These are phyloP conservation scores for Mimachlamys varia DNA, from an alignment of 2,888 invertebrate species.

Conservation along the genomic window DNA sequence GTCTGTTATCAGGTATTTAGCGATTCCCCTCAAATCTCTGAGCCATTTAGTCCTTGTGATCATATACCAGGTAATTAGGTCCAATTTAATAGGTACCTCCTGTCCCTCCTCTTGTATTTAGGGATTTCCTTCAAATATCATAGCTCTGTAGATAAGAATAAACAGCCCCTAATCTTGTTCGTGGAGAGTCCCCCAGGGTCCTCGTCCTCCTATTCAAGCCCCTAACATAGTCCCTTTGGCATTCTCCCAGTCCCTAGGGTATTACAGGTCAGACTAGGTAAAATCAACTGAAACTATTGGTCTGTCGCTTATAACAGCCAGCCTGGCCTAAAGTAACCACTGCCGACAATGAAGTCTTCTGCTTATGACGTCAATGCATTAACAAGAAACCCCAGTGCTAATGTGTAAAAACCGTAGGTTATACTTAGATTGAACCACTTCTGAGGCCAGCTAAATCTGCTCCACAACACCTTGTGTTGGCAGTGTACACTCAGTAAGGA, in stretches of 20 bases:
- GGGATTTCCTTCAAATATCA: too few relatives aligned
- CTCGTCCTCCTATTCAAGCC: not conserved
- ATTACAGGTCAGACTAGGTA: not conserved
- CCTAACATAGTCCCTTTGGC: not conserved
- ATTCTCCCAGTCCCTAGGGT: not conserved
- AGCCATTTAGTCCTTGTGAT: too few relatives aligned
- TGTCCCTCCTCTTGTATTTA: too few relatives aligned
- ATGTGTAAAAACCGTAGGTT: conserved; percentile 25
- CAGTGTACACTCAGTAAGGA: not conserved
- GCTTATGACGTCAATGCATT: conserved; percentile 34
- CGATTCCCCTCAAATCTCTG: too few relatives aligned
- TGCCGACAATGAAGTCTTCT: conserved; percentile 34
- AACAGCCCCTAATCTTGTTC: too few relatives aligned
- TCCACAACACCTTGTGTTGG: not conserved
- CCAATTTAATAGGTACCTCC: too few relatives aligned
- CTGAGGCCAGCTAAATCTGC: conserved; percentile 29
- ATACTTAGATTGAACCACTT: conserved; percentile 31
- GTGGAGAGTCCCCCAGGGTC: too few relatives aligned
- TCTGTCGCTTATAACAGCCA: not conserved
- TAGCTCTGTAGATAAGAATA: too few relatives aligned
- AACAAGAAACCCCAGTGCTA: conserved; percentile 29
- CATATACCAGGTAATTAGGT: too few relatives aligned
- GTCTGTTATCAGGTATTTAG: too few relatives aligned
- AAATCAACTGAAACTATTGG: not conserved
- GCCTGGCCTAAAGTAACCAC: conserved; percentile 31